Evolutionary conservation across 2,113 vertebrate species (phyloP).

Genomic region (Calypte anna): DNA sequence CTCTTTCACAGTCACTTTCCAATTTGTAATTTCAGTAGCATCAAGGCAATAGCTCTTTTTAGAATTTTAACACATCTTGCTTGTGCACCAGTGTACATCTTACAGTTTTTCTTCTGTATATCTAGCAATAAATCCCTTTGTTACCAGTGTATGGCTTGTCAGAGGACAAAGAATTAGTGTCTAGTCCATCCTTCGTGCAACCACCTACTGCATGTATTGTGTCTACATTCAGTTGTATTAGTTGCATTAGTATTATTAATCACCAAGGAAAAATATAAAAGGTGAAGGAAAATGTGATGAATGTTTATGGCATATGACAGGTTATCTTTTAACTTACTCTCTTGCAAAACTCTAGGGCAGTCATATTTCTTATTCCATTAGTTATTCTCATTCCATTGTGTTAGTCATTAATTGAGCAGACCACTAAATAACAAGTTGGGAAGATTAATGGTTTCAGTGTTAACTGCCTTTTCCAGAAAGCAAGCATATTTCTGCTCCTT

Average conservation of each 20-base stretch:
- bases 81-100: not conserved
- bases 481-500: not conserved
- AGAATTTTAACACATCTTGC: not conserved
- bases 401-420: not conserved
- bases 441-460: not conserved
- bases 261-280: not conserved
- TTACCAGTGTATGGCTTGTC: not conserved
- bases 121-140: not conserved
- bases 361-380: not conserved
- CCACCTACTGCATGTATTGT: not conserved
- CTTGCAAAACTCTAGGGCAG: not conserved
- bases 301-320: not conserved
- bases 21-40: not conserved
- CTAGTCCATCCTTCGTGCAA: not conserved
- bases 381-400: not conserved
- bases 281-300: not conserved
- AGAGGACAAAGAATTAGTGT: not conserved
- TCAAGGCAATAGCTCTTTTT: not conserved
- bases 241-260: not conserved
- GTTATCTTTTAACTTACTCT: not conserved
- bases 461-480: conserved; percentile 7
- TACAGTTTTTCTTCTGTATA: not conserved
- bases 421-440: not conserved
- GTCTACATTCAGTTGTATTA: not conserved
- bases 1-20: not conserved